A percentile compares a stretch with the other conserved stretches of the same genome.
These are phyloP conservation scores for Amyelois transitella DNA, from an alignment of 1,140 invertebrate genomes.

Conservation along the genomic window DNA sequence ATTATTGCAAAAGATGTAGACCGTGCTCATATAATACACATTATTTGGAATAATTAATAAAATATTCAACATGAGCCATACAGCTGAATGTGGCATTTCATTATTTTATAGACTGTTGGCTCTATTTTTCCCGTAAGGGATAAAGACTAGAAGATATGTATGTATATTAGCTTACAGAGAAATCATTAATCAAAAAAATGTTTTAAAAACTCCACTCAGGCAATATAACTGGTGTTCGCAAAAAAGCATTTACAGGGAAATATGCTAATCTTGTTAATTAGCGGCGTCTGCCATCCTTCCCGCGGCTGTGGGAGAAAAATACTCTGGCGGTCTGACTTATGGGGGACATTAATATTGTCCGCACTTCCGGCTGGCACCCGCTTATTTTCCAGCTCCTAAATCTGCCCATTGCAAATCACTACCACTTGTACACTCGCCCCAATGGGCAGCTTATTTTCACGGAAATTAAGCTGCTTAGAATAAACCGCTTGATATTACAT, in stretches of 20 bases:
- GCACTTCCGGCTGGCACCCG: conserved; percentile 52
- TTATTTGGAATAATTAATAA: too few species aligned
- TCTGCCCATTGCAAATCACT: conserved; percentile 15
- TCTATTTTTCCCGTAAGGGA: too few species aligned
- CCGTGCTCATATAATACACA: neutral
- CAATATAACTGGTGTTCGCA: conserved; percentile 7
- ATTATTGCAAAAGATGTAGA: too few species aligned
- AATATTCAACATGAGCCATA: neutral
- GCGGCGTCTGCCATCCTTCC: conserved; percentile 44
- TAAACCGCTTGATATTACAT: neutral
- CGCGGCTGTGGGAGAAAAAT: conserved; percentile 53
- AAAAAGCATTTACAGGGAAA: conserved; percentile 17
- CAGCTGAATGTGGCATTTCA: too few species aligned
- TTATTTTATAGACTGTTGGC: too few species aligned
- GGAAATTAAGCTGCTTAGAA: neutral
- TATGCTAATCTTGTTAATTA: conserved; percentile 26
- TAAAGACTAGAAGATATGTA: too few species aligned
- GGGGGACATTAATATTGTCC: conserved; percentile 63
- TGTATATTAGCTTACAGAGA: neutral
- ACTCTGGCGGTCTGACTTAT: conserved; percentile 57
- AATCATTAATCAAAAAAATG: neutral
- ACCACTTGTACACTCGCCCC: conserved; percentile 1
- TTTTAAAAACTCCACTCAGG: conserved; percentile 8
- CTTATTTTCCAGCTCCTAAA: conserved; percentile 52
- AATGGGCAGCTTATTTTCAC: neutral